Evolutionary conservation across 2,113 vertebrate genomes (phyloP).

Genomic region (Chiloscyllium plagiosum): DNA sequence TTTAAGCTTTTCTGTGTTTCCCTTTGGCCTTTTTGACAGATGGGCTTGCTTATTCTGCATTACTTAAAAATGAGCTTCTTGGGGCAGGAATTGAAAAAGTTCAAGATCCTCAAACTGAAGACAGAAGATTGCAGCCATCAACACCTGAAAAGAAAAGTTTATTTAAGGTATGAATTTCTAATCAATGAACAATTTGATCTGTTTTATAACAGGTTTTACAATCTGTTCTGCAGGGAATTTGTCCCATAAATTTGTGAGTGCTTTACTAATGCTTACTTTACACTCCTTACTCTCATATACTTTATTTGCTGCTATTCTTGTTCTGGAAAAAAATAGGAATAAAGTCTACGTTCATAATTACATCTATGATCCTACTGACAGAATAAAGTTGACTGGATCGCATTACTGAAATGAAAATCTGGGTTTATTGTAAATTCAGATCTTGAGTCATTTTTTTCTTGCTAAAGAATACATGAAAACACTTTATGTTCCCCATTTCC

Average conservation of each 20-base stretch:
- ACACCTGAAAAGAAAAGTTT: conserved; percentile 89
- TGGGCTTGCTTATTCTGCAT: conserved; percentile 89
- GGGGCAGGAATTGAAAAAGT: conserved; percentile 96
- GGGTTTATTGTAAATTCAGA: neutral
- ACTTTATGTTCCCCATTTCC: neutral
- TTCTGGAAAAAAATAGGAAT: neutral
- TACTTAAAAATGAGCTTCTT: conserved; percentile 91
- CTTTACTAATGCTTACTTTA: neutral
- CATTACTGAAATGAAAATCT: neutral
- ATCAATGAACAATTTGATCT: neutral
- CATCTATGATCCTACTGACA: neutral
- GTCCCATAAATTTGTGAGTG: neutral
- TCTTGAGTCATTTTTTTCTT: neutral
- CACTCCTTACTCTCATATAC: neutral
- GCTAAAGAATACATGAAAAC: neutral
- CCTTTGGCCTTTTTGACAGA: conserved; percentile 55
- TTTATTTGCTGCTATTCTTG: neutral
- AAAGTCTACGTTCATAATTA: neutral
- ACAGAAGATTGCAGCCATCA: conserved; percentile 82
- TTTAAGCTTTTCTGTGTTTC: neutral
- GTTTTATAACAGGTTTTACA: neutral
- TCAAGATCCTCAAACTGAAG: conserved; percentile 92
- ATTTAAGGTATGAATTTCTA: conserved; percentile 69
- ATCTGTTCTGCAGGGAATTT: neutral
- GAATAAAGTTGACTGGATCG: neutral